These are phyloP conservation scores for Malurus elegans DNA, from an alignment of 2,113 vertebrate species.

Conservation along the genomic window DNA sequence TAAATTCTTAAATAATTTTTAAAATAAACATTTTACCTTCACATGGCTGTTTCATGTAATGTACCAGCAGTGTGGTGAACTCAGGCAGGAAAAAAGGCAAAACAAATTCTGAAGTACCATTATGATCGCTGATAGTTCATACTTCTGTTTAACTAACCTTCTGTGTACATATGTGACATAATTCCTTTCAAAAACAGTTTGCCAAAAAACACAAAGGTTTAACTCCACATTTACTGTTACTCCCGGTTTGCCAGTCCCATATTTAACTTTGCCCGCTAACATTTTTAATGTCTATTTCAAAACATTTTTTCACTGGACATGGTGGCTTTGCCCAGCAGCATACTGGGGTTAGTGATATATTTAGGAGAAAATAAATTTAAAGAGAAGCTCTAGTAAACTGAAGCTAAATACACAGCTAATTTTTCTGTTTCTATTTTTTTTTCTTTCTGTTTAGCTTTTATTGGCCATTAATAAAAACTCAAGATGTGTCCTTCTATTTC, in stretches of 20 bases:
- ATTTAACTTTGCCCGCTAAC: not conserved
- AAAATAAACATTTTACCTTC: not conserved
- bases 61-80: not conserved
- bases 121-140: not conserved
- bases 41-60: not conserved
- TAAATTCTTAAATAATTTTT: not conserved
- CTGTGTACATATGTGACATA: fast-evolving
- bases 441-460: not conserved
- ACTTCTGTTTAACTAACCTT: not conserved
- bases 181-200: not conserved
- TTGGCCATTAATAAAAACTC: not conserved
- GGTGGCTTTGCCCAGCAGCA: not conserved
- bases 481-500: not conserved
- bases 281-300: not conserved
- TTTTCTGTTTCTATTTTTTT: not conserved
- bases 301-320: not conserved
- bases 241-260: not conserved
- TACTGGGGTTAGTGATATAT: not conserved
- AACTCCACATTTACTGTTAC: not conserved
- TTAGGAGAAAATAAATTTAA: not conserved
- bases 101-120: not conserved
- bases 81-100: not conserved
- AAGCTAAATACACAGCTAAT: not conserved
- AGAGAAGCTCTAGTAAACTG: not conserved
- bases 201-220: not conserved